Conservation (phyloP, 30 jellyfish, hydroid and myxozoan genomes). For the Mastigias papua region DNA sequence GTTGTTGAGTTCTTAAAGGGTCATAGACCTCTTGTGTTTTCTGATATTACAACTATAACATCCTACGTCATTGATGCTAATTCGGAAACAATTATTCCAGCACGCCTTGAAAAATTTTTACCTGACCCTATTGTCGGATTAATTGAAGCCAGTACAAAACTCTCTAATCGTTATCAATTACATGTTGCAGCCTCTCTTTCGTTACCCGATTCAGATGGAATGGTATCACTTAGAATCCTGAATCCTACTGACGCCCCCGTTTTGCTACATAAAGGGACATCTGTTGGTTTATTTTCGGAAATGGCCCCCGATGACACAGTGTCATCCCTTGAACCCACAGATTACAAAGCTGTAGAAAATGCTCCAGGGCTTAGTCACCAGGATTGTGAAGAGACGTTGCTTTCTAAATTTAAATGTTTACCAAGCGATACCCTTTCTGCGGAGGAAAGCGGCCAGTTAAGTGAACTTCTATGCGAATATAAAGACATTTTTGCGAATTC, state of each 20-base stretch:
- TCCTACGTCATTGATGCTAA: slow-evolving; percentile 11
- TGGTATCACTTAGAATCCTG: slow-evolving; percentile 22
- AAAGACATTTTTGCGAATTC: slow-evolving; percentile 36
- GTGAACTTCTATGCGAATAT: not conserved
- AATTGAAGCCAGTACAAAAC: slow-evolving; percentile 16
- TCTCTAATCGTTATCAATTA: slow-evolving; percentile 31
- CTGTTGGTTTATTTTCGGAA: not conserved
- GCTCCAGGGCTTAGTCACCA: not conserved
- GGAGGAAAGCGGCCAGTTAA: not conserved
- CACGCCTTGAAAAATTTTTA: not conserved
- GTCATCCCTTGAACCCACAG: not conserved
- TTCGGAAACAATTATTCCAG: slow-evolving; percentile 30
- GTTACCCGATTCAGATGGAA: slow-evolving; percentile 10
- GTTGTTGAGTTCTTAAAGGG: not conserved
- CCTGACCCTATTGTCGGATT: not conserved
- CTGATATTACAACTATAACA: not conserved
- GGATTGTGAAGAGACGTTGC: not conserved
- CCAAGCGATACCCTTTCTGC: slow-evolving; percentile 4
- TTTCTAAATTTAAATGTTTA: not conserved
- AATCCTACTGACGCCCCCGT: slow-evolving; percentile 33
- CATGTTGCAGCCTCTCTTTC: slow-evolving; percentile 18
- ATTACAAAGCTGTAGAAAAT: not conserved
- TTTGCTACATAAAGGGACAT: slow-evolving; percentile 10
- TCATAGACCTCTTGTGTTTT: not conserved
- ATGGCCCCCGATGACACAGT: not conserved